Evolutionary conservation across 2,888 invertebrate species (phyloP).

Genomic region (Phrixothrix hirtus): DNA sequence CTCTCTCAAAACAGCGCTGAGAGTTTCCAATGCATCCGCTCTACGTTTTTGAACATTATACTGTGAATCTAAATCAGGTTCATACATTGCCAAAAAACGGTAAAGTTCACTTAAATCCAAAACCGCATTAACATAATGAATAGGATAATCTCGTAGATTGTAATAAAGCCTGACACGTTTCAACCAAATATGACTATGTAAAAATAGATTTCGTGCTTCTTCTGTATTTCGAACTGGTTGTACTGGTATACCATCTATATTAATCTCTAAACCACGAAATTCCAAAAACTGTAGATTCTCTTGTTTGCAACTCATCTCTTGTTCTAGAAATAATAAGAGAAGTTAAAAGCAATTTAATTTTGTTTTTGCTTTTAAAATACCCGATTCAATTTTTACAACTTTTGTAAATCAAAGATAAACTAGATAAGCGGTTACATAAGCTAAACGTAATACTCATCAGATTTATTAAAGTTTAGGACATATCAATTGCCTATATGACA

Average conservation of each 20-base stretch:
- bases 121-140: constrained; percentile 64
- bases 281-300: too few relatives aligned
- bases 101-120: constrained; percentile 68
- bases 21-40: constrained; percentile 62
- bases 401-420: too few relatives aligned
- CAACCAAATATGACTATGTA: constrained; percentile 64
- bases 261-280: constrained; percentile 40
- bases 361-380: too few relatives aligned
- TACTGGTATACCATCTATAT: constrained; percentile 41
- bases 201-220: constrained; percentile 61
- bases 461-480: too few relatives aligned
- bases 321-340: too few relatives aligned
- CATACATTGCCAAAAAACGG: constrained; percentile 72
- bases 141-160: constrained; percentile 62
- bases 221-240: constrained; percentile 52
- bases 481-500: too few relatives aligned
- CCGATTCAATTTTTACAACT: too few relatives aligned
- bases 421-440: too few relatives aligned
- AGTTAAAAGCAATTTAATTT: too few relatives aligned
- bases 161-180: constrained; percentile 63
- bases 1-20: constrained; percentile 62
- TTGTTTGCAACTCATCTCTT: too few relatives aligned
- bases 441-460: too few relatives aligned
- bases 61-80: constrained; percentile 65
- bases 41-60: constrained; percentile 64